Base-by-base conservation (phyloP, 2,888 invertebrate species). In the Drosophila setosimentum region DNA sequence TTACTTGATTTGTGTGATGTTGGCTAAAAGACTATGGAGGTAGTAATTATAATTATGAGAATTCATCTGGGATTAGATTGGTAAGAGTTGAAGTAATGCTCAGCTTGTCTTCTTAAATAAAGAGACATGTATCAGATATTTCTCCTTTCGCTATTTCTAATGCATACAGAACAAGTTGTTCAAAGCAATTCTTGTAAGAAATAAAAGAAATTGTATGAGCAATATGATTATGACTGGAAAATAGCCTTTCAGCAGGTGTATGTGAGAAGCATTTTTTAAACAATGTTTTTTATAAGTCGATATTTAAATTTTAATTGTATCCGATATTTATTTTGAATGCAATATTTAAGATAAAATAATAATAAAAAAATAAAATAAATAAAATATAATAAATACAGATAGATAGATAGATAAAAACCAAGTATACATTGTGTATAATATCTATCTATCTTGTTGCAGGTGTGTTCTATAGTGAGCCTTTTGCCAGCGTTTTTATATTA, bases 351-450 rank as follows among this genome's bases (percentile, higher is more conserved):
- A n/a, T n/a, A n/a, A n/a, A n/a, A n/a, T n/a, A n/a, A n/a, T n/a
- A n/a, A n/a, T n/a, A n/a, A n/a, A n/a, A n/a, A n/a, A n/a, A n/a
- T n/a, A n/a, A n/a, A n/a, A n/a, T n/a, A n/a, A n/a, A n/a, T n/a
- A n/a, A n/a, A n/a, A n/a, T n/a, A n/a, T n/a, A n/a, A n/a, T n/a
- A n/a, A n/a, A n/a, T n/a, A n/a, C n/a, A n/a, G n/a, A n/a, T 8
- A 45, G 13, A 21, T 21, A 3, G 3, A 18, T 37, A 3, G 18
- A 42, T 3, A 6, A 3, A 3, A 16, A 21, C 16, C 3, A 21
- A 16, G 13, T 1, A 0, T 2, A 4, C 1, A 8, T 24, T 16
- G 10, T n/a, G n/a, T 0, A n/a, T n/a, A 40, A 40, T 40, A n/a
- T n/a, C 10, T 13, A 24, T 24, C 8, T n/a, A n/a, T n/a, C n/a